These are phyloP conservation scores for Steinernema hermaphroditum DNA, from an alignment of 2,888 invertebrate genomes.

Conservation along the genomic window DNA sequence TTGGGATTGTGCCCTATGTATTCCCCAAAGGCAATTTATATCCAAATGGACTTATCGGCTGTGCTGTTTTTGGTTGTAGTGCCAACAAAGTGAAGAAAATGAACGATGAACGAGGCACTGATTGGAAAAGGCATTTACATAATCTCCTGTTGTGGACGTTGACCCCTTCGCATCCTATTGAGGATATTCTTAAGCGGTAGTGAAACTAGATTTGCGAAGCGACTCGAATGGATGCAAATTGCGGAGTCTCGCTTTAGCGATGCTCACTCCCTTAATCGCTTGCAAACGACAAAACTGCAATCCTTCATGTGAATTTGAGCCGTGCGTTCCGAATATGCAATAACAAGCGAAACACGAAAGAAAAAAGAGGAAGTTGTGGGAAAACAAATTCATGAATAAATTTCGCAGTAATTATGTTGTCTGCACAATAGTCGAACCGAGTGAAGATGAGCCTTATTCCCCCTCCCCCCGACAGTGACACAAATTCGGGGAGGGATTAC, in stretches of 20 bases:
- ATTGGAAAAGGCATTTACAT: conserved; percentile 20
- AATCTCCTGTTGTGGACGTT: conserved; percentile 29
- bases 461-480: conserved; percentile 1
- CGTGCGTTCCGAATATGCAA: background rate
- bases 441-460: no score
- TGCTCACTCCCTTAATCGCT: conserved; percentile 2
- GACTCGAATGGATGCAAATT: conserved; percentile 23
- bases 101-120: conserved; percentile 14
- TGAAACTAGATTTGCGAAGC: conserved; percentile 25
- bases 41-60: conserved; percentile 22
- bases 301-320: background rate
- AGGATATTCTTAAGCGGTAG: conserved; percentile 9
- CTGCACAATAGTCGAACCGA: background rate
- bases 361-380: background rate
- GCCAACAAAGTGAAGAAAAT: background rate
- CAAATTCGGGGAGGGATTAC: conserved; percentile 24
- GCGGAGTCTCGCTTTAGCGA: background rate
- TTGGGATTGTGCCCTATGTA: conserved; percentile 21
- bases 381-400: background rate
- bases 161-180: background rate
- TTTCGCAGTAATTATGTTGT: background rate
- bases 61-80: conserved; percentile 15
- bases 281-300: background rate
- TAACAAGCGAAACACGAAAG: conserved; percentile 15
- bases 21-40: conserved; percentile 29